phyloP scores from a whole-genome alignment of 2,797 vertebrate species.

The Distichodus sexfasciatus region DNA sequence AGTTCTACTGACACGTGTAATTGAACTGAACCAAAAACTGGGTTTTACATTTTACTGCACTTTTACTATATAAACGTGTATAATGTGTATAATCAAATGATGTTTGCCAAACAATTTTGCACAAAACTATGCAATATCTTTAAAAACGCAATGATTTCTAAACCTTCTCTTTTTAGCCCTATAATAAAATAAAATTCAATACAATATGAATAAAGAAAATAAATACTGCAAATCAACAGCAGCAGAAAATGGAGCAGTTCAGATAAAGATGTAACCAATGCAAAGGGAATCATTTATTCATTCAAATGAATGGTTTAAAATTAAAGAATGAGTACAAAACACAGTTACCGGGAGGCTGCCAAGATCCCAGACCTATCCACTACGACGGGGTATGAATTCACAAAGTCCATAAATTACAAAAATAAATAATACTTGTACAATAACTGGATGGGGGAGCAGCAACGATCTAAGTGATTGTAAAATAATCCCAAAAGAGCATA shows the following conservation, averaged over 20 bases:
- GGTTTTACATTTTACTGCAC: no score
- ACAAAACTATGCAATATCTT: no score
- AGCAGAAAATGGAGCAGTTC: not conserved
- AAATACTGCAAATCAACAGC: not conserved
- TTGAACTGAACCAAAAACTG: no score
- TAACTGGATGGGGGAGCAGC: conserved; percentile 53
- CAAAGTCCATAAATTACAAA: conserved; percentile 59
- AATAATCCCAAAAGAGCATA: conserved; percentile 41
- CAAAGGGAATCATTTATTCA: conserved; percentile 57
- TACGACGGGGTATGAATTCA: conserved; percentile 36
- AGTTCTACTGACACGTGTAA: no score
- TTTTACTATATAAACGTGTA: no score
- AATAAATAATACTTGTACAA: conserved; percentile 62
- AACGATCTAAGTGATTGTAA: conserved; percentile 45
- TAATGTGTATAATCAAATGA: no score
- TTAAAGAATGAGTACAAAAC: conserved; percentile 45
- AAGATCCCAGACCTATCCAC: conserved; percentile 27
- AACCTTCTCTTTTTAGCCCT: no score
- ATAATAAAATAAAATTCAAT: no score
- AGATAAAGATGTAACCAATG: conserved; percentile 15
- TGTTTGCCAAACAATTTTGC: no score
- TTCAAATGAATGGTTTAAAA: conserved; percentile 53
- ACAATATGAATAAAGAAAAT: no score
- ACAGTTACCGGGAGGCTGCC: conserved; percentile 35
- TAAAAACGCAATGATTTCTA: no score